These are phyloP conservation scores for Atherinomorus stipes DNA, from an alignment of 2,113 vertebrate species.

Conservation along the genomic window DNA sequence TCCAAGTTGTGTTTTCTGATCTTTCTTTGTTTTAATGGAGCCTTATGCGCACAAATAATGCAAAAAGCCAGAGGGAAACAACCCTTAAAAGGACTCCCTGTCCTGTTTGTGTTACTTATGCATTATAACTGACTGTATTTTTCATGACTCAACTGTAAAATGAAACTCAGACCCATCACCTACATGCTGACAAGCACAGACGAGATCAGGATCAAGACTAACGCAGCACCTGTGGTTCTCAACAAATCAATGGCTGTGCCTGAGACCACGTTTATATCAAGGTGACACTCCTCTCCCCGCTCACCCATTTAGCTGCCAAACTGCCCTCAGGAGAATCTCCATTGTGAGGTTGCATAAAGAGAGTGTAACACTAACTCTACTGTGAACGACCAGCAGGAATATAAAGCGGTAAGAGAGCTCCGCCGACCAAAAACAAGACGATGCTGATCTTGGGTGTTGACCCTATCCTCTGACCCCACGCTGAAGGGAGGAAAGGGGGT, in stretches of 20 bases:
- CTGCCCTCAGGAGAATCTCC: slow-evolving; percentile 20
- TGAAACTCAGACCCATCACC: neutral
- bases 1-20: too few relatives aligned
- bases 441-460: slow-evolving; percentile 6
- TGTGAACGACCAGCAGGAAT: neutral
- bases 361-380: neutral
- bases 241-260: slow-evolving; percentile 35
- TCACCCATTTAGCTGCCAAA: slow-evolving; percentile 32
- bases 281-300: slow-evolving; percentile 45
- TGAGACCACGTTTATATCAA: slow-evolving; percentile 35
- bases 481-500: neutral
- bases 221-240: neutral
- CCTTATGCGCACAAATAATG: too few relatives aligned
- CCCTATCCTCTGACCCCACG: slow-evolving; percentile 37
- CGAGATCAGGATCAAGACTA: slow-evolving; percentile 13
- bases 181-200: neutral
- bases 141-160: neutral
- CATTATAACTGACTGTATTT: neutral
- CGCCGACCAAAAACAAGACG: neutral
- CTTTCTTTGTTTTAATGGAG: too few relatives aligned
- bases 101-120: neutral
- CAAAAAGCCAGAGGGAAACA: too few relatives aligned
- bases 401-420: slow-evolving; percentile 14
- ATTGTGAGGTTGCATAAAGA: neutral
- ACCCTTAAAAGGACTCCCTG: neutral